Base-by-base conservation (phyloP, 2,113 vertebrate species). In the Lynx canadensis region DNA sequence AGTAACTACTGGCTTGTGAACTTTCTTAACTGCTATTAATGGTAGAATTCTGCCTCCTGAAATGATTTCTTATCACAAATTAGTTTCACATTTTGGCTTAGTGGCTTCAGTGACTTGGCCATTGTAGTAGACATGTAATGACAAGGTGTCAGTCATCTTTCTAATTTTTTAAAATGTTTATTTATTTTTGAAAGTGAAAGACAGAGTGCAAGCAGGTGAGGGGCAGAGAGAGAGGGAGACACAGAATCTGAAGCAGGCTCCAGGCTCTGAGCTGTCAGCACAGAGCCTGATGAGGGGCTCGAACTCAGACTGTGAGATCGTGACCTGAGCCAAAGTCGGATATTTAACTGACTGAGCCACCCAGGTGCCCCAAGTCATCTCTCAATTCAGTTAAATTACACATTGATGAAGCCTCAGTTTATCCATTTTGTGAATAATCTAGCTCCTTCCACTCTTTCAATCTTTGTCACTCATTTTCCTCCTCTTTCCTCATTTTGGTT, bases 51-150 rank as follows among this genome's bases (percentile, higher is more conserved):
- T 94, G 71, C 55, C 50, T 89, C 52, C 69, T 84, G 23, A 95
- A 88, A 83, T 25, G 23, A 38, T 82, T 86, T 88, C 33, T 93
- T 94, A 95, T 80, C 63, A 80, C 50, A 89, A 68, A 84, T 84
- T 41, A 89, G 71, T 81, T 83, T 96, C 63, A 82, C 63, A 63
- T 55, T 91, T 97, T 94, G 13, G 5, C 50, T 36, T 86, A 29
- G 16, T 91, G 41, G 27, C 82, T 81, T 96, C 48, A 94, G 91
- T 96, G 78, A 84, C 55, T 73, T 92, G 86, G 38, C 50, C 63
- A 52, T 91, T 92, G 31, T 83, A 73, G 88, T 96, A 82, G 60
- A 95, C 95, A 68, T 78, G 86, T 94, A 79, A 65, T 92, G 90
- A 55, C 89, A 79, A 0, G 65, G 13, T 76, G 60, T 41, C 29